These are phyloP conservation scores for Tanypteryx hageni DNA, from an alignment of 2,888 invertebrate genomes.

Conservation along the genomic window DNA sequence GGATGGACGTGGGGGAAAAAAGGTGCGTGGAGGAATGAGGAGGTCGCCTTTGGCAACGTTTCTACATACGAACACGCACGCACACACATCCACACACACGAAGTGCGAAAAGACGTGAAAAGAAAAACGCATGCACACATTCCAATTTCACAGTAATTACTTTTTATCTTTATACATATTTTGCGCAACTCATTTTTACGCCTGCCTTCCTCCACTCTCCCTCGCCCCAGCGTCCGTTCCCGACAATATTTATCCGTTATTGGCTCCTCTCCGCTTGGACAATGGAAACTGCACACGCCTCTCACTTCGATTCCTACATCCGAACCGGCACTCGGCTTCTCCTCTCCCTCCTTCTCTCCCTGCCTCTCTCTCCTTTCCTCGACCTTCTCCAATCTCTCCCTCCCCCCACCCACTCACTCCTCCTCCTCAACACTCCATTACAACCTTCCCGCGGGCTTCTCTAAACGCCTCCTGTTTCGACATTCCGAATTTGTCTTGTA, in stretches of 20 bases:
- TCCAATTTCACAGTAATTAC: not conserved
- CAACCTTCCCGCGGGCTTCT: slow-evolving; percentile 1
- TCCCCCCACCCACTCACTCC: not conserved
- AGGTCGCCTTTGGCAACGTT: not conserved
- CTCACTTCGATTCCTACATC: not conserved
- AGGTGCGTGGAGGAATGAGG: not conserved
- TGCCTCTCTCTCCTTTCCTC: not conserved
- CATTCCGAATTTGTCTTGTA: slow-evolving; percentile 7
- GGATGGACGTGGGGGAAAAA: not conserved
- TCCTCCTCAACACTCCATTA: not conserved
- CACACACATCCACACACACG: not conserved
- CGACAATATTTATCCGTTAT: not conserved
- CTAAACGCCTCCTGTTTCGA: slow-evolving; percentile 25
- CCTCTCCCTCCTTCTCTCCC: too few relatives aligned
- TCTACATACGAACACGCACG: not conserved
- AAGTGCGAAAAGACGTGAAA: not conserved
- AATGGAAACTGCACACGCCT: slow-evolving; percentile 5
- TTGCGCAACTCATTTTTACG: too few relatives aligned
- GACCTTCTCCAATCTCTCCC: not conserved
- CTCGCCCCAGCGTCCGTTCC: not conserved
- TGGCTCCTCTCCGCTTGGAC: not conserved
- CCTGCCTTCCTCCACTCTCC: too few relatives aligned
- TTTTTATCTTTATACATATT: not conserved
- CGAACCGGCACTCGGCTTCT: too few relatives aligned
- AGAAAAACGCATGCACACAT: too few relatives aligned